These are phyloP conservation scores for Enteromius radiatus DNA, from an alignment of 2,797 vertebrate species.

Conservation along the genomic window DNA sequence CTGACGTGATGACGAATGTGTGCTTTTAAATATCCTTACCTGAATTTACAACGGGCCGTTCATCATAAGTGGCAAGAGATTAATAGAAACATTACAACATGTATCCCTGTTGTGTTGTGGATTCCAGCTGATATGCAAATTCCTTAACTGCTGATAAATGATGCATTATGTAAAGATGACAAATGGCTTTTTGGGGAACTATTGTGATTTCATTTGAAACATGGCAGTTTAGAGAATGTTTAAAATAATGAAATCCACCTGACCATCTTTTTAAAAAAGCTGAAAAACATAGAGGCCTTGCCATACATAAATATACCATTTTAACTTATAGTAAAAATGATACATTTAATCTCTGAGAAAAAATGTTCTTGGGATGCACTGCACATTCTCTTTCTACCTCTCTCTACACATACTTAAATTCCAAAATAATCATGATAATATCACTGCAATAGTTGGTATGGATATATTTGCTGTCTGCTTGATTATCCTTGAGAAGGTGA, in stretches of 20 bases:
- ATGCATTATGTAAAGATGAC: slow-evolving; percentile 15
- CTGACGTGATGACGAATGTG: slow-evolving; percentile 53
- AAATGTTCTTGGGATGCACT: not conserved
- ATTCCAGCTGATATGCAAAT: slow-evolving; percentile 31
- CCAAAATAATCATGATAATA: slow-evolving; percentile 24
- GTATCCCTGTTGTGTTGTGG: not conserved
- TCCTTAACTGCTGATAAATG: slow-evolving; percentile 22
- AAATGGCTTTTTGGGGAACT: not conserved
- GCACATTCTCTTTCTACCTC: not conserved
- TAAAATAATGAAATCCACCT: slow-evolving; percentile 12
- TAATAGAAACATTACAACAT: slow-evolving; percentile 51
- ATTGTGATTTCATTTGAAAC: not conserved
- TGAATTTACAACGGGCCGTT: slow-evolving; percentile 55
- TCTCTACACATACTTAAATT: not conserved
- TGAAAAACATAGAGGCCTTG: not conserved
- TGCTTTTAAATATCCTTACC: slow-evolving; percentile 54
- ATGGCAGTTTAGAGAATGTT: not conserved
- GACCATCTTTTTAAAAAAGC: slow-evolving; percentile 21
- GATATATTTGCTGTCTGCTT: slow-evolving; percentile 11
- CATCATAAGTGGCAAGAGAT: slow-evolving; percentile 51
- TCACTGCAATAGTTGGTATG: slow-evolving; percentile 41
- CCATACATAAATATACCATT: slow-evolving; percentile 12
- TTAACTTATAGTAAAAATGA: not conserved
- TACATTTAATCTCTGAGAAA: not conserved
- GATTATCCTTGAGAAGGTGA: slow-evolving; percentile 37